A percentile compares a stretch with the other conserved stretches of the same genome.
Conservation (phyloP, 2,113 vertebrate species). For the Gavialis gangeticus region DNA sequence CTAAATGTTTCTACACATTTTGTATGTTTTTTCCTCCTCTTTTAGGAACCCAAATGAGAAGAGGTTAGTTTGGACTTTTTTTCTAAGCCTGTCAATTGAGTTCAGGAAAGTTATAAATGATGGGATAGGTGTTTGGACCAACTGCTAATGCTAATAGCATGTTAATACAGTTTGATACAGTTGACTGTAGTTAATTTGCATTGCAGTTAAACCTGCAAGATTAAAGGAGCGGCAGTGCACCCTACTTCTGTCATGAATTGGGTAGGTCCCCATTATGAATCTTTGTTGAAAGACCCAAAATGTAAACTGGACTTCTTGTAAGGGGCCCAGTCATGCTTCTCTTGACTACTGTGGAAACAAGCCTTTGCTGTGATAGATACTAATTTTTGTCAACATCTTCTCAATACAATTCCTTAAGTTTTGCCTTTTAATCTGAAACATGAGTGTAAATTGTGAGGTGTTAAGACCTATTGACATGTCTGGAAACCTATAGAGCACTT, state of each 20-base stretch:
- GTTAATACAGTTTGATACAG: background rate
- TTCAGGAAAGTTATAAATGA: background rate
- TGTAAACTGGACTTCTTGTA: constrained; percentile 33
- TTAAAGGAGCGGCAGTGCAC: no score
- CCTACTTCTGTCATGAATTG: no score
- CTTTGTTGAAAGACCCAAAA: no score
- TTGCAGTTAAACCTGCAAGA: background rate
- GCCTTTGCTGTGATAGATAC: constrained; percentile 53
- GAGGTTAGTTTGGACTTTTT: background rate
- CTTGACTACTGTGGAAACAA: constrained; percentile 30
- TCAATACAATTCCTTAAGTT: constrained; percentile 48
- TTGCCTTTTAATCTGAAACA: constrained; percentile 41
- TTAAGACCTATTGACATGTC: background rate
- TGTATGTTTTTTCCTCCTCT: background rate
- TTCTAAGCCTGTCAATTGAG: background rate
- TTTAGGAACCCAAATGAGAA: background rate
- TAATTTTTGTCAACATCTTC: constrained; percentile 63
- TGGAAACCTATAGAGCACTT: constrained; percentile 10
- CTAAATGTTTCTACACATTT: background rate
- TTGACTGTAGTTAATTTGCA: background rate
- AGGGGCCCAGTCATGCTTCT: constrained; percentile 54
- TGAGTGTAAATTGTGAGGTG: constrained; percentile 43
- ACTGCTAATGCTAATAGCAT: background rate
- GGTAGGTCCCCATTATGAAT: no score
- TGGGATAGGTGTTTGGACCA: background rate